These are phyloP conservation scores for Cyprinodon brontotheroides DNA, from an alignment of 2,113 vertebrate species.

Conservation along the genomic window DNA sequence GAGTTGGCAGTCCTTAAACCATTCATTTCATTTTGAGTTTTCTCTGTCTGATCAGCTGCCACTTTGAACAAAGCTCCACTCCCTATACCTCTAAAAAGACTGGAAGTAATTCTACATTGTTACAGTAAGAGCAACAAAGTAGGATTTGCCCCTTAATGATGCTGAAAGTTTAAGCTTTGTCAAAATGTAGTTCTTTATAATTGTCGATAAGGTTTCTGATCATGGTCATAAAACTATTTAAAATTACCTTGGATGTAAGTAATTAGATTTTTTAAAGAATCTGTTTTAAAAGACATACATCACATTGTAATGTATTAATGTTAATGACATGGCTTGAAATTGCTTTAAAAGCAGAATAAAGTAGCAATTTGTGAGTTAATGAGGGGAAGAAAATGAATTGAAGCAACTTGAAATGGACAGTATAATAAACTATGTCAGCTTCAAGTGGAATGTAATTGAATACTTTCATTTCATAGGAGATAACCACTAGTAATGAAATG, in stretches of 20 bases:
- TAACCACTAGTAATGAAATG: slow-evolving; percentile 23
- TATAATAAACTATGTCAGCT: slow-evolving; percentile 31
- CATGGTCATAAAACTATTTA: slow-evolving; percentile 4
- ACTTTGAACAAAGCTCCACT: background rate
- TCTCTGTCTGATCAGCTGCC: background rate
- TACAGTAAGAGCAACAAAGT: too few relatives aligned
- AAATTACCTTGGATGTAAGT: background rate
- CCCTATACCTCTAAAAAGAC: too few relatives aligned
- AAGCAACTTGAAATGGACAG: slow-evolving; percentile 23
- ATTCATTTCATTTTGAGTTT: background rate
- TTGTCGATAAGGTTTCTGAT: background rate
- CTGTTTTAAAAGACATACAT: slow-evolving; percentile 15
- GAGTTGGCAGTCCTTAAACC: background rate
- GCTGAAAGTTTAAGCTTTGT: too few relatives aligned
- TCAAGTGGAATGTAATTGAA: slow-evolving; percentile 29
- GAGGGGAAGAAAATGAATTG: slow-evolving; percentile 16
- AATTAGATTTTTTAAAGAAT: slow-evolving; percentile 19
- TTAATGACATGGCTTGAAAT: slow-evolving; percentile 9
- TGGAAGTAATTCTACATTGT: too few relatives aligned
- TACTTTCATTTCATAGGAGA: slow-evolving; percentile 30
- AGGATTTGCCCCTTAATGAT: too few relatives aligned
- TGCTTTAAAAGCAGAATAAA: slow-evolving; percentile 20
- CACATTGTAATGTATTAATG: background rate
- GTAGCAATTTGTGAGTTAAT: slow-evolving; percentile 24
- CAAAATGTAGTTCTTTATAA: background rate